Base-by-base conservation (phyloP, 2,797 vertebrate genomes). In the Centroberyx gerrardi region DNA sequence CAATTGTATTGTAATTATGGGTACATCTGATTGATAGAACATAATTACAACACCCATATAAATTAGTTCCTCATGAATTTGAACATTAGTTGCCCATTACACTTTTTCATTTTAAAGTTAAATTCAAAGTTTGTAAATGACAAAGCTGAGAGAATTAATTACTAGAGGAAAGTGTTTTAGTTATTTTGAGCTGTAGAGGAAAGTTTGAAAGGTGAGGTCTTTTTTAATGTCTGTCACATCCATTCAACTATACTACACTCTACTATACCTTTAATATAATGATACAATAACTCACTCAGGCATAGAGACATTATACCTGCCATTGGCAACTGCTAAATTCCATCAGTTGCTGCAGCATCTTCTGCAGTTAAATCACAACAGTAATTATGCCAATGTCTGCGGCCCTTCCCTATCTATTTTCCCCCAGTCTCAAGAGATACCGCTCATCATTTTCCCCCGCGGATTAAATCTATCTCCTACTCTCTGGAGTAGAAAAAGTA, bases 381-480 rank as follows among this genome's bases (percentile, higher is more conserved):
- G 54, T 63, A 79, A 83, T 80, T 85, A 82, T 66, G 46, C 38
- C 36, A 42, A 31, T 2, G 15, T 73, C 64, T 81, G 54, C 68
- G 67, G 75, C 36, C 60, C 12, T 62, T 22, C 59, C 8, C 38
- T 49, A 60, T 77, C 74, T 80, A 5, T 74, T 70, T 71, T 38
- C 44, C 38, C 33, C 52, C 58, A 5, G 64, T 62, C 78, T 69
- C 68, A 15, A 62, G 54, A 83, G 58, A 84, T 62, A 36, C 60
- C 55, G 61, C 71, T 82, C 38, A 84, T 87, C 22, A 46, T 72
- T 68, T 62, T 2, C 74, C 33, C 68, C 22, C 3, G 54, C 68
- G 73, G 79, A 81, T 82, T 71, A 72, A 83, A 75, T 86, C 69
- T 52, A 63, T 78, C 64, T 62, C 46, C 63, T 61, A 56, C 63